These are phyloP conservation scores for Onychomys leucogaster DNA, from an alignment of 2,797 vertebrate species.

Conservation along the genomic window DNA sequence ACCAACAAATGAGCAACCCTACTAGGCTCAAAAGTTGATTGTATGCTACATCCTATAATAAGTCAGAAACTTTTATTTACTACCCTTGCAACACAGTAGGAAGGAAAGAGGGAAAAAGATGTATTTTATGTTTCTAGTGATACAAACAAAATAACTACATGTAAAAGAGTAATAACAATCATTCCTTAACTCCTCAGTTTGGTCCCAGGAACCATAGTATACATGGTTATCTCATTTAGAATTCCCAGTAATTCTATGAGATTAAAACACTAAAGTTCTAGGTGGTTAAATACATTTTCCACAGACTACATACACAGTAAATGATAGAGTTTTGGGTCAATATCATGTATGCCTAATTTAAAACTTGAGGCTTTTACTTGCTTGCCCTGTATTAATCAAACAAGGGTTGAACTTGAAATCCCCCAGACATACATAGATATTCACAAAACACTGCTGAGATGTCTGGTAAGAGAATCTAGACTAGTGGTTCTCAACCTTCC, in stretches of 20 bases:
- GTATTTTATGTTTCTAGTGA: conserved; percentile 54
- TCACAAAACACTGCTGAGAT: background rate
- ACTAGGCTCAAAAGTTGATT: conserved; percentile 34
- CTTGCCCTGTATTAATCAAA: conserved; percentile 11
- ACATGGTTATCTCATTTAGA: conserved; percentile 34
- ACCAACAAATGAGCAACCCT: conserved; percentile 27
- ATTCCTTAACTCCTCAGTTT: conserved; percentile 39
- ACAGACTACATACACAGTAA: background rate
- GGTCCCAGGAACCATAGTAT: background rate
- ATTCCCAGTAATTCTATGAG: conserved; percentile 42
- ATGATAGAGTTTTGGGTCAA: background rate
- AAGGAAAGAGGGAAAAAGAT: background rate
- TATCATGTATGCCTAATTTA: background rate
- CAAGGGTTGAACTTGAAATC: conserved; percentile 22
- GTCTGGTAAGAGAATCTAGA: background rate
- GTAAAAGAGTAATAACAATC: conserved; percentile 2
- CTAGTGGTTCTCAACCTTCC: background rate
- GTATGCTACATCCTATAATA: background rate
- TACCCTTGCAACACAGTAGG: background rate
- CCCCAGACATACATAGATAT: background rate
- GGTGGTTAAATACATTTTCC: background rate
- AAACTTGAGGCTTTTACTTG: background rate
- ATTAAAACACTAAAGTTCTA: conserved; percentile 2
- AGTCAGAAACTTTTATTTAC: conserved; percentile 48
- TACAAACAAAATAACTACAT: conserved; percentile 31